Evolutionary conservation across 2,113 vertebrate genomes (phyloP).

Genomic region (Geococcyx californianus): DNA sequence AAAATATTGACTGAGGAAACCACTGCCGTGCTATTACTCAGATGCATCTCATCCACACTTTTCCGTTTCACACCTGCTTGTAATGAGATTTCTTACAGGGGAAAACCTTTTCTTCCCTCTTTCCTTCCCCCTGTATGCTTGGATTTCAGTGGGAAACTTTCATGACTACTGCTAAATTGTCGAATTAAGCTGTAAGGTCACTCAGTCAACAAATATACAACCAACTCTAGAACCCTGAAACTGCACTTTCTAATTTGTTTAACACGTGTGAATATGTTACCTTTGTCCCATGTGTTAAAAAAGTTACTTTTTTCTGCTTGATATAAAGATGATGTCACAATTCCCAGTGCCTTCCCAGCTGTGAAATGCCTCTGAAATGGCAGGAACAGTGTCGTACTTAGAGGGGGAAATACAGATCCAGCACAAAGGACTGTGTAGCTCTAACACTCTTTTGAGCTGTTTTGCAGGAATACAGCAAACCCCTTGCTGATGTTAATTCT

Average conservation of each 20-base stretch:
- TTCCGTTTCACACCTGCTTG: neutral
- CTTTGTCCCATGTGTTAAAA: neutral
- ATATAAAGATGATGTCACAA: neutral
- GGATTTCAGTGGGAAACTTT: neutral
- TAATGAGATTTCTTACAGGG: constrained; percentile 53
- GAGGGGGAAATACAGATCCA: neutral
- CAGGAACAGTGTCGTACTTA: neutral
- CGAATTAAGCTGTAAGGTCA: neutral
- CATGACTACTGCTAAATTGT: neutral
- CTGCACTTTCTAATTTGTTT: neutral
- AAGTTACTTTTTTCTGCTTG: neutral
- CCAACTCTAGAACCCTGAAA: neutral
- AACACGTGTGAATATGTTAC: neutral
- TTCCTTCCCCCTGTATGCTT: neutral
- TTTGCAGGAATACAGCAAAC: neutral
- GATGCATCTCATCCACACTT: neutral
- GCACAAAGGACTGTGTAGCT: neutral
- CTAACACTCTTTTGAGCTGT: neutral
- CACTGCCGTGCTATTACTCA: neutral
- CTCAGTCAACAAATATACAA: neutral
- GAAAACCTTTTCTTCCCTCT: neutral
- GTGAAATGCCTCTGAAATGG: neutral
- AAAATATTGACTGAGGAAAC: neutral
- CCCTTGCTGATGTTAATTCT: neutral
- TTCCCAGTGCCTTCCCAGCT: neutral